Conservation (phyloP, 2,113 vertebrate species). For the Motacilla tschutschensis region DNA sequence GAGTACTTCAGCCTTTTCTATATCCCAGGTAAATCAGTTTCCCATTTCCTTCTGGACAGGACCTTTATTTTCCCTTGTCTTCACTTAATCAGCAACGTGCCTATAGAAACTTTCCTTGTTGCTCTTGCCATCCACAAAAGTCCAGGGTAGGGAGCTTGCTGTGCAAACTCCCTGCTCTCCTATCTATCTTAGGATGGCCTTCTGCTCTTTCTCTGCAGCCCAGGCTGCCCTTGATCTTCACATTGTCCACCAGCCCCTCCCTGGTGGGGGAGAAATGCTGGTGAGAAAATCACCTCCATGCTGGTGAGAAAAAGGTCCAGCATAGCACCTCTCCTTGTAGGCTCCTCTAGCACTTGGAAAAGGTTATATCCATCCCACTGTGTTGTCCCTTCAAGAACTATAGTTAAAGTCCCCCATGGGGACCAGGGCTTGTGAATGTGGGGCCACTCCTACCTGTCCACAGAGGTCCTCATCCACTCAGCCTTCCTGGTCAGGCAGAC, state of each 20-base stretch:
- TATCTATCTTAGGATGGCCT: too few relatives aligned
- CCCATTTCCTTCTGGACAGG: not conserved
- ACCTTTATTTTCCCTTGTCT: not conserved
- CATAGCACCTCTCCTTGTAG: not conserved
- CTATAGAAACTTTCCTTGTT: not conserved
- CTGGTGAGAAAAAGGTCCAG: not conserved
- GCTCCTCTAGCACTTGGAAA: not conserved
- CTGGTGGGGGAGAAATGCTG: too few relatives aligned
- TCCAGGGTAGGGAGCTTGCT: not conserved
- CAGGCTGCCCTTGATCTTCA: not conserved
- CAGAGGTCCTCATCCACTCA: not conserved
- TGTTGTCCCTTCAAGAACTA: not conserved
- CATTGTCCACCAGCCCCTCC: not conserved
- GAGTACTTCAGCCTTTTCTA: not conserved
- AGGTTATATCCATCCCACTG: too few relatives aligned
- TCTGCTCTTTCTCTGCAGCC: not conserved
- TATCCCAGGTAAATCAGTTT: not conserved
- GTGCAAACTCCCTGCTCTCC: not conserved
- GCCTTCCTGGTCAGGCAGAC: not conserved
- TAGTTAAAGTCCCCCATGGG: accelerated
- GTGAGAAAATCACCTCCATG: not conserved
- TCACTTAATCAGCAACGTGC: not conserved
- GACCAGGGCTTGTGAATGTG: not conserved
- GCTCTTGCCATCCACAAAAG: not conserved
- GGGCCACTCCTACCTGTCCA: too few relatives aligned